Evolutionary conservation across 2,113 vertebrate genomes (phyloP).

Genomic region (Oophaga pumilio): DNA sequence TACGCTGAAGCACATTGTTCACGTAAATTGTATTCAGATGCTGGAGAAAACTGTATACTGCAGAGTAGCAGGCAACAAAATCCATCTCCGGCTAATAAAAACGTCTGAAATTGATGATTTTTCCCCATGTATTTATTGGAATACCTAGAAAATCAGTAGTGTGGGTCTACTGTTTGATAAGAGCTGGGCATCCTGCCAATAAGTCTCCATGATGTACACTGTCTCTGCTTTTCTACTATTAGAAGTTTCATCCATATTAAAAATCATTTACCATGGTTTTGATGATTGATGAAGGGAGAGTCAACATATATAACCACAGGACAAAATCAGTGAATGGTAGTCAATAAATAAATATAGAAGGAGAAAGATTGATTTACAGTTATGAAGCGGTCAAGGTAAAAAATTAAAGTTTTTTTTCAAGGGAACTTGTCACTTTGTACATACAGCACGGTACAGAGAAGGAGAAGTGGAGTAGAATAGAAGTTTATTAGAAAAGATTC

Average conservation of each 20-base stretch:
- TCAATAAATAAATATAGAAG: neutral
- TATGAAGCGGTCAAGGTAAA: neutral
- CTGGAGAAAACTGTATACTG: neutral
- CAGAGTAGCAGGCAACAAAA: neutral
- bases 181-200: conserved; percentile 6
- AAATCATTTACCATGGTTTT: conserved; percentile 11
- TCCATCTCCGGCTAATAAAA: too few relatives aligned
- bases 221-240: neutral
- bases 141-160: neutral
- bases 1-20: conserved; percentile 31
- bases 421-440: too few relatives aligned
- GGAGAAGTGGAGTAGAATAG: neutral
- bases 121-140: neutral
- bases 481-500: too few relatives aligned
- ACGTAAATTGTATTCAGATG: conserved; percentile 4
- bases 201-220: neutral
- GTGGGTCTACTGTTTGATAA: neutral
- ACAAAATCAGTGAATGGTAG: neutral
- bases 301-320: neutral
- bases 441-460: too few relatives aligned
- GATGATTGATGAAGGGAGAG: neutral
- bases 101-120: neutral
- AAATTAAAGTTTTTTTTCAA: neutral
- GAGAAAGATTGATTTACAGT: neutral
- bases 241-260: conserved; percentile 7